phyloP scores from a whole-genome alignment of 2,797 vertebrate genomes.

The Eulemur albifrons region DNA sequence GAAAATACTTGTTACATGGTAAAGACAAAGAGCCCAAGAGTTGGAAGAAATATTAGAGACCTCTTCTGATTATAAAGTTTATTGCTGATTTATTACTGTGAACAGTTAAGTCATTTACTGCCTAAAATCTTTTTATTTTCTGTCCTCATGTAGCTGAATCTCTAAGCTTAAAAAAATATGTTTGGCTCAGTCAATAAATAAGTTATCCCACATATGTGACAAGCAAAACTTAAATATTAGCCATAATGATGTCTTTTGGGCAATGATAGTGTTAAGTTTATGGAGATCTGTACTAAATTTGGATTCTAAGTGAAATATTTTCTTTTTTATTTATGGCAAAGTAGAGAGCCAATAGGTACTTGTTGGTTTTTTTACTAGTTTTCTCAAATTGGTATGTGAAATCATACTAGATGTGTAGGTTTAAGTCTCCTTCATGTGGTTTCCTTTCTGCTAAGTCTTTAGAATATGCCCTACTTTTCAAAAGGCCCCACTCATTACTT shows the following conservation, averaged over 20 bases:
- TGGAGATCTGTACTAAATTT: not conserved
- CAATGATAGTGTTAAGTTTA: not conserved
- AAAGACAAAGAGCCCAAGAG: not conserved
- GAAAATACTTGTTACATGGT: not conserved
- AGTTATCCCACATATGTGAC: not conserved
- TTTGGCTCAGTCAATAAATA: not conserved
- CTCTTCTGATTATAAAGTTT: not conserved
- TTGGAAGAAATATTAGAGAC: not conserved
- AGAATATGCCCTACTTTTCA: not conserved
- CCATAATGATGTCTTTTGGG: not conserved
- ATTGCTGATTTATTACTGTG: not conserved
- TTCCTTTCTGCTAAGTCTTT: not conserved
- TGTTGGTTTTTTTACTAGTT: not conserved
- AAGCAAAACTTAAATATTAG: not conserved
- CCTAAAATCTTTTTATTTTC: not conserved
- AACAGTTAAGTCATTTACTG: not conserved
- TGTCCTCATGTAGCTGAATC: not conserved
- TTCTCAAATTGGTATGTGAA: not conserved
- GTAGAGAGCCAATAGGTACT: not conserved
- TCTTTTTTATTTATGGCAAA: not conserved
- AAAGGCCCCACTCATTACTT: not conserved
- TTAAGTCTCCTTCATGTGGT: not conserved
- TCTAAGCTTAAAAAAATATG: not conserved
- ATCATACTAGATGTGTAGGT: not conserved
- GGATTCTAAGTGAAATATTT: not conserved